phyloP scores from a whole-genome alignment of 1,140 invertebrate species.

The Bombyx mori region ASM3026992v2 NC_085129.1:9388501-9389000 shows the following conservation, averaged over 20 bases:
- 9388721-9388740: slow-evolving; percentile 23
- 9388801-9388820: too few relatives aligned
- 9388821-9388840: too few relatives aligned
- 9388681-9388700: slow-evolving; percentile 24
- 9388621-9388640: slow-evolving; percentile 39
- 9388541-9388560: slow-evolving; percentile 5
- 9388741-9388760: slow-evolving; percentile 11
- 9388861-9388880: too few relatives aligned
- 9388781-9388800: background rate
- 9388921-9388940: too few relatives aligned
- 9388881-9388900: too few relatives aligned
- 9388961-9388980: too few relatives aligned
- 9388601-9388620: slow-evolving; percentile 17
- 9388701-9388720: slow-evolving; percentile 27
- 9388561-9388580: slow-evolving; percentile 24
- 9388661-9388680: slow-evolving; percentile 43
- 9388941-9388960: too few relatives aligned
- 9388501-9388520: too few relatives aligned
- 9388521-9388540: too few relatives aligned
- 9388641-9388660: slow-evolving; percentile 33
- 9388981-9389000: too few relatives aligned
- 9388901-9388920: too few relatives aligned
- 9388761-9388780: slow-evolving; percentile 8
- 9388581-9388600: slow-evolving; percentile 25
- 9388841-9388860: too few relatives aligned